phyloP scores from a whole-genome alignment of 2,888 invertebrate genomes.

The Argyresthia goedartella region DNA sequence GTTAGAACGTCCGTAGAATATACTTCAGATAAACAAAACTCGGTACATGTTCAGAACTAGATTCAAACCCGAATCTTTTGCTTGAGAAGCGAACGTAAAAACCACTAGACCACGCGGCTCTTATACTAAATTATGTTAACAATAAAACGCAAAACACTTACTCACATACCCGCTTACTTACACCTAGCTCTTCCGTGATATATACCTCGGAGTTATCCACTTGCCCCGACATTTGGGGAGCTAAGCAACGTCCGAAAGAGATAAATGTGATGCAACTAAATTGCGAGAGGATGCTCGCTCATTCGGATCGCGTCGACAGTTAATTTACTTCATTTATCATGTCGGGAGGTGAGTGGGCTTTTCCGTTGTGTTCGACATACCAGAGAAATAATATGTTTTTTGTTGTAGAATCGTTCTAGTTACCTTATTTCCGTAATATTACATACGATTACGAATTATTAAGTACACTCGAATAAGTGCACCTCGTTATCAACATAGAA shows the following conservation, averaged over 20 bases:
- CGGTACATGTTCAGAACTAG: too few relatives aligned
- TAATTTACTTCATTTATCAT: constrained; percentile 1
- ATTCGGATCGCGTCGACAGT: not conserved
- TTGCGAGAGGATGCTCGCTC: not conserved
- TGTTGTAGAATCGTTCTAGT: not conserved
- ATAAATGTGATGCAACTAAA: not conserved
- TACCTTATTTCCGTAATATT: not conserved
- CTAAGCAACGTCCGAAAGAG: not conserved
- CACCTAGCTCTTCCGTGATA: not conserved
- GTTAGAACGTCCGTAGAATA: too few relatives aligned
- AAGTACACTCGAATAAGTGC: too few relatives aligned
- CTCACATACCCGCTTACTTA: constrained; percentile 4
- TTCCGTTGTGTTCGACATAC: not conserved
- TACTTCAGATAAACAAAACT: too few relatives aligned
- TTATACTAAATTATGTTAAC: too few relatives aligned
- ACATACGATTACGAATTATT: too few relatives aligned
- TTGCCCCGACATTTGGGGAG: not conserved
- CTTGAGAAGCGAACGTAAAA: too few relatives aligned
- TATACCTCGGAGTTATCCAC: not conserved
- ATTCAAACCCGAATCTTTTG: too few relatives aligned
- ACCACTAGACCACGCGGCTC: too few relatives aligned
- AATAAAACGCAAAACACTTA: not conserved
- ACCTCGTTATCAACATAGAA: too few relatives aligned
- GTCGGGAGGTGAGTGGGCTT: not conserved
- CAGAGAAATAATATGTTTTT: not conserved